phyloP scores from a whole-genome alignment of 2,113 vertebrate species.

The Copsychus sechellarum region DNA sequence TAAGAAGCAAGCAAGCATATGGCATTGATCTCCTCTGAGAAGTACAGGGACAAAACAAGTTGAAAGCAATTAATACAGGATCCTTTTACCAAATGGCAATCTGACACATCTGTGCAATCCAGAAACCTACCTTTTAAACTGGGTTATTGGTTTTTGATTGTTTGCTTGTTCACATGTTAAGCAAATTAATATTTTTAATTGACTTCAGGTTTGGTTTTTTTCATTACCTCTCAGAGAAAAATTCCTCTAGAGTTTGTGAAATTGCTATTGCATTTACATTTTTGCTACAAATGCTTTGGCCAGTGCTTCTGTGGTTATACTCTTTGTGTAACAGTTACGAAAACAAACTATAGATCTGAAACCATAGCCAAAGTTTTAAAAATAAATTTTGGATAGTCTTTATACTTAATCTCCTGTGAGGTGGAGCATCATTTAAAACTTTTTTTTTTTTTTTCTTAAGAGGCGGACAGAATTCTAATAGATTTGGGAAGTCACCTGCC shows the following conservation, averaged over 20 bases:
- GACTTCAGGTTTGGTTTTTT: neutral
- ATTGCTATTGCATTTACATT: neutral
- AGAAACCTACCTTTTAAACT: neutral
- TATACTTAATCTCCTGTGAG: neutral
- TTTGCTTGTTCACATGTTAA: neutral
- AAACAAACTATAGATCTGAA: neutral
- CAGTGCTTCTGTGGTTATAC: neutral
- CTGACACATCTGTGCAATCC: neutral
- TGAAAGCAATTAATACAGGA: neutral
- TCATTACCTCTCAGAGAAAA: neutral
- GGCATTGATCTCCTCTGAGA: neutral
- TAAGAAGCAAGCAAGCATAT: neutral
- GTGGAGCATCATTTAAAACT: neutral
- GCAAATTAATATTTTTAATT: neutral
- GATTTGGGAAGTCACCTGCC: neutral
- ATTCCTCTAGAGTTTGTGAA: neutral
- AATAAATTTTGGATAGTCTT: neutral
- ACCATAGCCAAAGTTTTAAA: neutral
- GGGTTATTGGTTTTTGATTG: accelerated
- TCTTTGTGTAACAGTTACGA: neutral
- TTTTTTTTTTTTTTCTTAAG: neutral
- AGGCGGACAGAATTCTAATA: neutral
- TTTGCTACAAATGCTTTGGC: neutral
- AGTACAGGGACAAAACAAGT: neutral
- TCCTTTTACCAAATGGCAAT: neutral